Evolutionary conservation across 2,888 invertebrate genomes (phyloP).

Genomic region (Caenorhabditis drosophilae): DNA sequence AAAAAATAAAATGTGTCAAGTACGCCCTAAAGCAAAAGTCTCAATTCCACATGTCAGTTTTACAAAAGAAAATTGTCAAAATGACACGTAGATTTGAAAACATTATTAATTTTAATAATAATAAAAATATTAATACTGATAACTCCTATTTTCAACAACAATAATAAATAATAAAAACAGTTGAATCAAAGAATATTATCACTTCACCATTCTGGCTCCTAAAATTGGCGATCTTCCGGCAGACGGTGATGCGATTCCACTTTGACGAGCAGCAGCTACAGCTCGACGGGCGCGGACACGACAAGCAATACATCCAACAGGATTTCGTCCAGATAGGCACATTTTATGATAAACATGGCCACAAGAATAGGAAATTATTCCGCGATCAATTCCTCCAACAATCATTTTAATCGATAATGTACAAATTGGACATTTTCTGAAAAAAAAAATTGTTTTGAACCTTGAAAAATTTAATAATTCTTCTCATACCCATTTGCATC

Average conservation of each 20-base stretch:
- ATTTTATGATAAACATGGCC: constrained; percentile 49
- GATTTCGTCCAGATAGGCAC: constrained; percentile 31
- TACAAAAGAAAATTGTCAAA: too few relatives aligned
- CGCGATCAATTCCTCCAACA: constrained; percentile 33
- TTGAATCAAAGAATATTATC: too few relatives aligned
- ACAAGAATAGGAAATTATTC: constrained; percentile 34
- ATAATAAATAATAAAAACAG: too few relatives aligned
- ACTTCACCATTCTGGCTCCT: too few relatives aligned
- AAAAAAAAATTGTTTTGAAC: constrained; percentile 5
- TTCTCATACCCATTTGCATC: constrained; percentile 43
- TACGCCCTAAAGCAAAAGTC: too few relatives aligned
- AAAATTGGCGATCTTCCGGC: too few relatives aligned
- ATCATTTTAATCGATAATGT: constrained; percentile 37
- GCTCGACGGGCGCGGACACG: constrained; percentile 36
- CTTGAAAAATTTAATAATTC: background rate
- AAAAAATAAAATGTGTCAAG: too few relatives aligned
- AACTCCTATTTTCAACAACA: too few relatives aligned
- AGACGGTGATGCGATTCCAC: background rate
- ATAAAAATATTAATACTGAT: too few relatives aligned
- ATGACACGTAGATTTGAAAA: too few relatives aligned
- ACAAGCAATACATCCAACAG: constrained; percentile 40
- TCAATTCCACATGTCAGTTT: too few relatives aligned
- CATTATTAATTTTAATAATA: too few relatives aligned
- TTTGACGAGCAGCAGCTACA: constrained; percentile 7
- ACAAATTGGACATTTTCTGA: constrained; percentile 49